Conservation (phyloP, 2,888 invertebrate species). For the Synanthedon formicaeformis region DNA sequence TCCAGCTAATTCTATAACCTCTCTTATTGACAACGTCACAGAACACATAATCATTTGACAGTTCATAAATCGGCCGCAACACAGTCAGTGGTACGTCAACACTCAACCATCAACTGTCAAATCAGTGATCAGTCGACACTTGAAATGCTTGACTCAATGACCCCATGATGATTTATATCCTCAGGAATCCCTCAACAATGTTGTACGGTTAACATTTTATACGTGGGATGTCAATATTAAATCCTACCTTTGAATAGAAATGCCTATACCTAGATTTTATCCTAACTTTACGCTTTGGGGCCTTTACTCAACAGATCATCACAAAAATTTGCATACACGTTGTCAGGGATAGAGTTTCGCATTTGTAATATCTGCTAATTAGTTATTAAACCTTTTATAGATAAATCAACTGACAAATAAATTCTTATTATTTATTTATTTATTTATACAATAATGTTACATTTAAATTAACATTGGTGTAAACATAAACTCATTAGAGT, state of each 20-base stretch:
- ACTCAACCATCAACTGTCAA: conserved; percentile 13
- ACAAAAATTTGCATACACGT: no score
- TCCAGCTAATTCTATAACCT: background rate
- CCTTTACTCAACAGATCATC: no score
- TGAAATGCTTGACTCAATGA: conserved; percentile 15
- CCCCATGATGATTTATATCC: conserved; percentile 14
- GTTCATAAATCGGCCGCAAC: background rate
- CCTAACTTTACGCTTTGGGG: no score
- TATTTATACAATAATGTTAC: no score
- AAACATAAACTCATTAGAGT: no score
- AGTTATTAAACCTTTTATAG: no score
- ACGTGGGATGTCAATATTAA: background rate
- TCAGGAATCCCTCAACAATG: conserved; percentile 1
- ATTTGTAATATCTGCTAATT: no score
- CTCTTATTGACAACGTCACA: background rate
- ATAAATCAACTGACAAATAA: no score
- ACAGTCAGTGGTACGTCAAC: background rate
- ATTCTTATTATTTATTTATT: no score
- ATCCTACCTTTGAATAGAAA: background rate
- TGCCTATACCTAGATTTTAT: no score
- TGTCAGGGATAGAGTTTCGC: no score
- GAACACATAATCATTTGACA: background rate
- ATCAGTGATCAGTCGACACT: conserved; percentile 19
- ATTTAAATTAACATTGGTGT: no score
- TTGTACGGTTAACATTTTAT: background rate